Evolutionary conservation across 1,140 invertebrate genomes (phyloP), one percentile per base, ranked within the genome.

Genomic region (Heliconius congener): DNA sequence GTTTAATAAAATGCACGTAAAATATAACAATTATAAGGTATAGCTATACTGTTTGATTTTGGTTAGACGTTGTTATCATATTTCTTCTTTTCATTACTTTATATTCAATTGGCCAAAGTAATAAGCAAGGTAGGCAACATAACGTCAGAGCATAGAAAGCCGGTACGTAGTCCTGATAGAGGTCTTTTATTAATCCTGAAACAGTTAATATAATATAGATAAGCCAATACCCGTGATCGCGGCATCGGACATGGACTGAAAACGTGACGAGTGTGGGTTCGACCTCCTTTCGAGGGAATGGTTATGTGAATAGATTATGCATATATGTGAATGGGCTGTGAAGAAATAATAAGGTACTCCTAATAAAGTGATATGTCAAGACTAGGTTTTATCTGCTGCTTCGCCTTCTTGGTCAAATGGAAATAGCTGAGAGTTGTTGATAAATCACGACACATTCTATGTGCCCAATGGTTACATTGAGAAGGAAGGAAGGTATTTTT

Each of bases 81-180:
- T 55, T 70, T 81, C 52, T 81, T 76, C 82, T 81, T 73, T 23
- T 86, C 74, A 46, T 81, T 23, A 87, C 55, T 16, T 86, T 52
- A 77, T 87, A 93, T 83, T 94, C 93, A 8, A 90, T 71, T 1
- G 91, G 88, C 93, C 93, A 94, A 8, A 90, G 80, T 4, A 93
- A 6, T 23, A 94, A 75, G 60, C 93, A 94, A 0, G 93, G 93
- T 2, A 90, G 37, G 71, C 93, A 94, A 80, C 91, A 93, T 8
- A 79, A n/a, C 0, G 81, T 81, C 19, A 94, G 80, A 0, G 87
- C 89, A 78, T 93, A 93, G 75, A 94, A 94, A 13, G 91, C 88
- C 18, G 91, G 91, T n/a, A 86, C 71, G 52, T 90, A 94, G 71
- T 93, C 90, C 79, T 86, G 76, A 76, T 88, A 90, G 0, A 85